These are phyloP conservation scores for Hipparchia semele DNA, from an alignment of 2,888 invertebrate species.

Conservation along the genomic window DNA sequence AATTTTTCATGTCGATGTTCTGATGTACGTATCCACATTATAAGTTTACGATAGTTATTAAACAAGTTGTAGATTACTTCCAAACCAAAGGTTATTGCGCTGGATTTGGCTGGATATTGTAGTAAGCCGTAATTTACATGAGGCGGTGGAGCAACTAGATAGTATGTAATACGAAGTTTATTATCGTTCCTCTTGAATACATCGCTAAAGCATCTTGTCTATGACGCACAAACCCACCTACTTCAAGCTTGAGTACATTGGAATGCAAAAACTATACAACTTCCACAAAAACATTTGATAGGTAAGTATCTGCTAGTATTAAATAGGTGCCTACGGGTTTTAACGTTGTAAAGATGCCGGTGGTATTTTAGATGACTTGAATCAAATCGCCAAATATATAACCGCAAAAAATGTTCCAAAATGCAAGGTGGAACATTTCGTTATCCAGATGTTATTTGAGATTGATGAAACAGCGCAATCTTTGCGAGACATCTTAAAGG, in stretches of 20 bases:
- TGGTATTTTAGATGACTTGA: background rate
- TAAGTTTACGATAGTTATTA: background rate
- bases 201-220: conserved; percentile 5
- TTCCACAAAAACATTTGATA: conserved; percentile 10
- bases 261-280: conserved; percentile 15
- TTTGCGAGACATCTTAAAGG: conserved; percentile 52
- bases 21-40: background rate
- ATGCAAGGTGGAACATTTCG: conserved; percentile 24
- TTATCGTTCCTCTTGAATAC: conserved; percentile 12
- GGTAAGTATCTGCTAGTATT: background rate
- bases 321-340: background rate
- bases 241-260: conserved; percentile 20
- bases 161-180: background rate
- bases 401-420: conserved; percentile 18
- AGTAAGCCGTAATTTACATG: background rate
- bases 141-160: background rate
- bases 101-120: background rate
- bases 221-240: background rate
- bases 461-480: conserved; percentile 56
- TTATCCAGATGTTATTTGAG: conserved; percentile 50
- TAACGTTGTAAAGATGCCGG: conserved; percentile 8
- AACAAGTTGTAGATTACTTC: background rate
- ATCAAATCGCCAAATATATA: background rate
- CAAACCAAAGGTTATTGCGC: background rate
- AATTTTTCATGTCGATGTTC: background rate